Conservation (phyloP, 2,797 vertebrate genomes). For the Artibeus lituratus region DNA sequence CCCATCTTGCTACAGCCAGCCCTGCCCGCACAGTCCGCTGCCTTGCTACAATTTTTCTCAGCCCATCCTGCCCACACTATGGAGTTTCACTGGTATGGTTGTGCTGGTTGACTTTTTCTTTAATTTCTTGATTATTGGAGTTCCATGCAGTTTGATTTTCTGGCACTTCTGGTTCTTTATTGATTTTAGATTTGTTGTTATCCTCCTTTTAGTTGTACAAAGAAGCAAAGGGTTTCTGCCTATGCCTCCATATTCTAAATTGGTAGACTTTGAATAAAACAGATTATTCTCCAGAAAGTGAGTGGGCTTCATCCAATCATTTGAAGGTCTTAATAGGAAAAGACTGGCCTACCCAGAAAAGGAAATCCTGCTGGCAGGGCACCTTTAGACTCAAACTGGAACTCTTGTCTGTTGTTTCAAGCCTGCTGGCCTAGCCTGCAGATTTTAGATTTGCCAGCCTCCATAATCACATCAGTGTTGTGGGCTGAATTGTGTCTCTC, state of each 20-base stretch:
- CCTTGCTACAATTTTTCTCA: no score
- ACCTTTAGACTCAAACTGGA: neutral
- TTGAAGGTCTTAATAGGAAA: neutral
- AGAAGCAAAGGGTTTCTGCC: no score
- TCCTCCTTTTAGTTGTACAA: no score
- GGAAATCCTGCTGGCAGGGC: neutral
- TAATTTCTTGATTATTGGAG: no score
- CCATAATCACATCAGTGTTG: neutral
- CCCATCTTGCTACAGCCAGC: no score
- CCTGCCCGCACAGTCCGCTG: no score
- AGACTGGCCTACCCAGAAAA: neutral
- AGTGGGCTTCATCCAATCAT: neutral
- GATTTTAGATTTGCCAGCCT: neutral
- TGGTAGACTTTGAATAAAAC: neutral
- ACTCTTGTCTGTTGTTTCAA: neutral
- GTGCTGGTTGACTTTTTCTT: no score
- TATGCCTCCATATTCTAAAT: no score
- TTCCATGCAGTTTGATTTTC: no score
- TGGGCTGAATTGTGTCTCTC: neutral
- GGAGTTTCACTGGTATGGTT: no score
- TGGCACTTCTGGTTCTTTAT: no score
- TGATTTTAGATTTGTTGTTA: no score
- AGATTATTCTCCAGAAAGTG: neutral
- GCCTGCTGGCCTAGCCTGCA: neutral
- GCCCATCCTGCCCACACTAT: accelerated